phyloP scores from a whole-genome alignment of 2,113 vertebrate species.

The Oncorhynchus clarkii region DNA sequence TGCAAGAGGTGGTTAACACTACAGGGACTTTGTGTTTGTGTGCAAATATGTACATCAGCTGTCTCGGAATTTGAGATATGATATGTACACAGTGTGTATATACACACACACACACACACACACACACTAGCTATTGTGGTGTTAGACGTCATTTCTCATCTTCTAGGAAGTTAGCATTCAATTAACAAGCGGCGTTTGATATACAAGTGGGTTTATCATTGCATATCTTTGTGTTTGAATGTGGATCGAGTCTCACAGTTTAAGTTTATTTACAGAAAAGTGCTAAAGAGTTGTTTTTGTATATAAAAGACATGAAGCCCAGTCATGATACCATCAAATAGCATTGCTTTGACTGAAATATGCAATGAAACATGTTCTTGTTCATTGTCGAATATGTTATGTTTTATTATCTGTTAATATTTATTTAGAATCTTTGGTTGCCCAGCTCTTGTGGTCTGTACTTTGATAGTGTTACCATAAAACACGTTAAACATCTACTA shows the following conservation, averaged over 20 bases:
- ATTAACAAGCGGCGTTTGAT: background rate
- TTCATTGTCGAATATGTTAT: background rate
- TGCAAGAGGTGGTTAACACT: constrained; percentile 76
- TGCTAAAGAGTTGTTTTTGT: background rate
- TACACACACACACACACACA: background rate
- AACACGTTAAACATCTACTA: background rate
- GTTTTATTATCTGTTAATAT: background rate
- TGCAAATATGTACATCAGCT: constrained; percentile 33
- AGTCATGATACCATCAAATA: background rate
- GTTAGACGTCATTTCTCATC: background rate
- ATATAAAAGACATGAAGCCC: background rate
- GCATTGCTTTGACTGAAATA: background rate
- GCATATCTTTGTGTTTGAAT: constrained; percentile 1
- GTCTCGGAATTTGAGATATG: constrained; percentile 2
- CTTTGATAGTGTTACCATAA: background rate
- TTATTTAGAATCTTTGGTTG: background rate
- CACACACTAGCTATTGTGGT: background rate
- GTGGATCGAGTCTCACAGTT: background rate
- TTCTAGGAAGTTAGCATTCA: background rate
- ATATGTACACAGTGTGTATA: background rate
- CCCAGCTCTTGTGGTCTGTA: background rate
- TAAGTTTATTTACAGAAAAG: background rate
- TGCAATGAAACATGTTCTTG: background rate
- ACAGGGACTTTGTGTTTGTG: constrained; percentile 70
- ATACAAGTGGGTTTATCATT: background rate